Percentiles rank a stretch among this genome's conserved stretches.
Conservation (phyloP, 1,140 invertebrate genomes). For the Orchestia grillus region DNA sequence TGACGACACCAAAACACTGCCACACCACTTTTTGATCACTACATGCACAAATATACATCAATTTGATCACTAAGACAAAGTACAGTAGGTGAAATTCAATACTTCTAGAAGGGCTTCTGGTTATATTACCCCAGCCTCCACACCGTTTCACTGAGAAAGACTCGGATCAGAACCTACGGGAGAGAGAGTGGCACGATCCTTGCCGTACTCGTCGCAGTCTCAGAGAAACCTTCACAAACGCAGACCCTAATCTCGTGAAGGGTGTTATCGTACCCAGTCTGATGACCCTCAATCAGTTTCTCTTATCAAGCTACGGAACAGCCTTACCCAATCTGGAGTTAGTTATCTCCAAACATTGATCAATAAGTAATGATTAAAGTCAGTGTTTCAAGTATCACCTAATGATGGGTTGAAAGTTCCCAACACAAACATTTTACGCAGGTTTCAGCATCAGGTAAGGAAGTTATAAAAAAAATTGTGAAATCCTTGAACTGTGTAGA, state of each 20-base stretch:
- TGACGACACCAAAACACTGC: too few relatives aligned
- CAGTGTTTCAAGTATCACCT: neutral
- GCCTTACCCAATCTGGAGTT: neutral
- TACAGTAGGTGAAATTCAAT: too few relatives aligned
- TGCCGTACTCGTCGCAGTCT: too few relatives aligned
- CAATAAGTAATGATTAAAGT: neutral
- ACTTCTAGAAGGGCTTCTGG: too few relatives aligned
- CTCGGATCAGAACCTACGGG: too few relatives aligned
- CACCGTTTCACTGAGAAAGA: too few relatives aligned
- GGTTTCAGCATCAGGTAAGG: neutral
- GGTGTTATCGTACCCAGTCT: neutral
- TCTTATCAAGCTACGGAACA: neutral
- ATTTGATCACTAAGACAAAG: too few relatives aligned
- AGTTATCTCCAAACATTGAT: neutral
- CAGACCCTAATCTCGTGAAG: neutral
- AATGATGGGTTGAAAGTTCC: neutral
- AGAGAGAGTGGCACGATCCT: neutral
- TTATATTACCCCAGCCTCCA: too few relatives aligned
- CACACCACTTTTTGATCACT: too few relatives aligned
- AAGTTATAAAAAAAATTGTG: too few relatives aligned
- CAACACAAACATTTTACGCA: neutral
- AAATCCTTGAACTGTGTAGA: too few relatives aligned
- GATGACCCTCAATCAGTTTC: neutral
- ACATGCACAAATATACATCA: too few relatives aligned
- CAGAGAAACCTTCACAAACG: neutral